Conservation (phyloP, 2,797 vertebrate genomes). For the Phoeniculus purpureus region DNA sequence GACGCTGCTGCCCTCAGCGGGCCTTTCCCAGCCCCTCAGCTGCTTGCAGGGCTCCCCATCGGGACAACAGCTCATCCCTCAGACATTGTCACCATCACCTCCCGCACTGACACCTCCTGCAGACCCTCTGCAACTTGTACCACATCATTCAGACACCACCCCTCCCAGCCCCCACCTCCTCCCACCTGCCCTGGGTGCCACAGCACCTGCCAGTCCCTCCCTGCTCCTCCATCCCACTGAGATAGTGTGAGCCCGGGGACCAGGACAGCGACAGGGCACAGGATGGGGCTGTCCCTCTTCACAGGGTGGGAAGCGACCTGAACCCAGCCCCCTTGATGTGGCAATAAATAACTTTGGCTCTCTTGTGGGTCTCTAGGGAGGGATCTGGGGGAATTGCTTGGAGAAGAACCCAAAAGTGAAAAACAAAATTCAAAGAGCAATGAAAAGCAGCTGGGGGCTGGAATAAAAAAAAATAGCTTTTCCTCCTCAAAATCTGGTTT, state of each 20-base stretch:
- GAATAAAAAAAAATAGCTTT: background rate
- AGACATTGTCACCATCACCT: background rate
- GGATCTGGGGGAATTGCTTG: background rate
- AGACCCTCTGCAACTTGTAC: background rate
- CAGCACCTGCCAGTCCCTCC: fast-evolving
- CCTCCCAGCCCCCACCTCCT: fast-evolving
- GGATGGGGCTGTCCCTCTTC: background rate
- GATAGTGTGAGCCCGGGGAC: background rate
- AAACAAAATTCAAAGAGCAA: background rate
- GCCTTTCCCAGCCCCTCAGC: background rate
- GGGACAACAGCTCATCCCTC: fast-evolving
- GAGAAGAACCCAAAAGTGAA: background rate
- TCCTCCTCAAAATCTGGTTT: background rate
- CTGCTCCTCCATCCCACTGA: fast-evolving
- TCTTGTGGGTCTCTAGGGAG: background rate
- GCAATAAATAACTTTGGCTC: constrained; percentile 58
- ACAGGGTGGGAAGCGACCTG: background rate
- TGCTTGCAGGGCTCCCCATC: background rate
- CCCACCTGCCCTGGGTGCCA: background rate
- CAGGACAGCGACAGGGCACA: background rate
- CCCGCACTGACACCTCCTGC: background rate
- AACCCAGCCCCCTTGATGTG: background rate
- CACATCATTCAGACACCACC: background rate
- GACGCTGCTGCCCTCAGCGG: background rate
- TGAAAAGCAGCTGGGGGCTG: background rate